phyloP scores from a whole-genome alignment of 1,140 invertebrate genomes.

The Neodiprion lecontei region DNA sequence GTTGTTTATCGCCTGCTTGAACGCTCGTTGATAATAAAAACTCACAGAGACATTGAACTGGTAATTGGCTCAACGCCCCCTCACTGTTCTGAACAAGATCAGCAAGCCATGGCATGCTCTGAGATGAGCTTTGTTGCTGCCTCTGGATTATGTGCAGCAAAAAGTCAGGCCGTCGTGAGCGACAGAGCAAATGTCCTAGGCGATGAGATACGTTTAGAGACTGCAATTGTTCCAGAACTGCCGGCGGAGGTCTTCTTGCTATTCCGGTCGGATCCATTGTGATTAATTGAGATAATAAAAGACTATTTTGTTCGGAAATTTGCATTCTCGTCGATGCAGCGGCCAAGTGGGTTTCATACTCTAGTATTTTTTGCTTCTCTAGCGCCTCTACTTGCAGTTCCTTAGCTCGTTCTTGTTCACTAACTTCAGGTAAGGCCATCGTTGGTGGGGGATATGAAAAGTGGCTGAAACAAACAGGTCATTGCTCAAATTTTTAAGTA shows the following conservation, averaged over 20 bases:
- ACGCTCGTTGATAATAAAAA: conserved; percentile 83
- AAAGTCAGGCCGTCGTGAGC: conserved; percentile 89
- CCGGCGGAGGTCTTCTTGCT: conserved; percentile 78
- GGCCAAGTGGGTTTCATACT: conserved; percentile 93
- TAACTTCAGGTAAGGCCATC: conserved; percentile 65
- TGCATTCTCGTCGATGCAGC: conserved; percentile 84
- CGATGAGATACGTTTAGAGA: conserved; percentile 78
- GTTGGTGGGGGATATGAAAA: conserved; percentile 82
- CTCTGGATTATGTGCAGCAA: conserved; percentile 91
- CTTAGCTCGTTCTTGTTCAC: conserved; percentile 68
- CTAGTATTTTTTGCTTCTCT: conserved; percentile 85
- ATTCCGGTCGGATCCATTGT: conserved; percentile 85
- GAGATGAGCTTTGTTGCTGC: conserved; percentile 77
- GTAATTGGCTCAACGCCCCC: conserved; percentile 84
- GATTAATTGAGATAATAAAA: conserved; percentile 80
- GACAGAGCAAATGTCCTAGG: conserved; percentile 89
- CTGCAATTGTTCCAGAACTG: conserved; percentile 83
- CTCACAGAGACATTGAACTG: conserved; percentile 95
- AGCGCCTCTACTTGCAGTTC: conserved; percentile 74
- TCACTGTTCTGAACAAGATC: conserved; percentile 93
- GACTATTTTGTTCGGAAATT: conserved; percentile 90
- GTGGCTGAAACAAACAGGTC: conserved; percentile 57
- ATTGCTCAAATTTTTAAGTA: conserved; percentile 15
- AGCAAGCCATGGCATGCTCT: conserved; percentile 96
- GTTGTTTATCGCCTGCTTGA: conserved; percentile 64